Conservation (phyloP, 2,113 vertebrate species). For the Felis catus region F.catus_Fca126_mat1.0 CM031412.1:202556001-202556500, state of each 20-base stretch:
- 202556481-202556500: background rate
- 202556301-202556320: background rate
- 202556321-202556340: background rate
- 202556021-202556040: background rate
- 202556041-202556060: background rate
- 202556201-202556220: background rate
- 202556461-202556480: background rate
- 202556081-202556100: background rate
- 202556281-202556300: background rate
- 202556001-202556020: background rate
- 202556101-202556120: too few relatives aligned
- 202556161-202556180: background rate
- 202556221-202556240: background rate
- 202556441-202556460: background rate
- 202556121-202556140: background rate
- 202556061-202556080: background rate
- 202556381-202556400: background rate
- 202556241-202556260: background rate
- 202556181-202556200: background rate
- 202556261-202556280: background rate
- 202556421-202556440: background rate
- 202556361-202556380: background rate
- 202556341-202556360: background rate
- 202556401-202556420: background rate
- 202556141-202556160: background rate